phyloP scores from a whole-genome alignment of 1,140 invertebrate species.

The Papilio polytes region DNA sequence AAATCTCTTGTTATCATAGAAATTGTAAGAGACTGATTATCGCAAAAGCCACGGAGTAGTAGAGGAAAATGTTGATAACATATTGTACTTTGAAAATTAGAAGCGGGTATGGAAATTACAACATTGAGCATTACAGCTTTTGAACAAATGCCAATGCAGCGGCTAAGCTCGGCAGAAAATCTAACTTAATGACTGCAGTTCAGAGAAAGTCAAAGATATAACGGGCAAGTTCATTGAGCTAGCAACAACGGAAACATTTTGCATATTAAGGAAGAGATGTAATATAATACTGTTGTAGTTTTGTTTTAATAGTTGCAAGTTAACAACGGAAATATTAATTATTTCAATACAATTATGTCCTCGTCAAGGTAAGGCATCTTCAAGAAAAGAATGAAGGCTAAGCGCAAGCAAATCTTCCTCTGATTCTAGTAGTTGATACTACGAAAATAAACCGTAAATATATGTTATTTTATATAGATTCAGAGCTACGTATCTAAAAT shows the following conservation, averaged over 20 bases:
- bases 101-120: constrained; percentile 20
- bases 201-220: constrained; percentile 26
- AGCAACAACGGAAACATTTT: constrained; percentile 12
- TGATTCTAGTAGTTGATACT: too few species aligned
- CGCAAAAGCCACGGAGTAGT: neutral
- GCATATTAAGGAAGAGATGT: neutral
- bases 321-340: neutral
- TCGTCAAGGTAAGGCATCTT: too few species aligned
- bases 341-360: too few species aligned
- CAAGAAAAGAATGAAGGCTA: too few species aligned
- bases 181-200: constrained; percentile 26
- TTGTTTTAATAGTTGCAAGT: constrained; percentile 1
- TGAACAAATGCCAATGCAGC: constrained; percentile 22
- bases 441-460: too few species aligned
- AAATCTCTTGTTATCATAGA: neutral
- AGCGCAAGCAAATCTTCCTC: too few species aligned
- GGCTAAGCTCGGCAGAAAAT: constrained; percentile 13
- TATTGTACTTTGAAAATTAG: constrained; percentile 23
- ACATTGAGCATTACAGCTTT: neutral
- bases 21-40: neutral
- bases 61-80: neutral
- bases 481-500: neutral
- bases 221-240: constrained; percentile 24
- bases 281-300: neutral
- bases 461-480: too few species aligned